These are phyloP conservation scores for Engystomops pustulosus DNA, from an alignment of 2,113 vertebrate genomes.

Conservation along the genomic window DNA sequence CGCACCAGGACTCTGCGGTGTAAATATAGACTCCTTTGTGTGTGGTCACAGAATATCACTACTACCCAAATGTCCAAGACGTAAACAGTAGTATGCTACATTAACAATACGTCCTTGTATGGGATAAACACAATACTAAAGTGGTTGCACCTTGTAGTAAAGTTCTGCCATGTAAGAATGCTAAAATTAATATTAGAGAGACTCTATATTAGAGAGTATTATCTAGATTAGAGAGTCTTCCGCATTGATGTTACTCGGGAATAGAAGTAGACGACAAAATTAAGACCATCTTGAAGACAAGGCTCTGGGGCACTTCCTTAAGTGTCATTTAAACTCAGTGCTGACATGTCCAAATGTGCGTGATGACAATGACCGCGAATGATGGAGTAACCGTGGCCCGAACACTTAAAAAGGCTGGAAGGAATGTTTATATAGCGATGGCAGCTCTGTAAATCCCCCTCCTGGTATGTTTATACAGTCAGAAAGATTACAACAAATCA, in stretches of 20 bases:
- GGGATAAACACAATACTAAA: neutral
- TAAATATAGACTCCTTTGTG: slow-evolving; percentile 32
- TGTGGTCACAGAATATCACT: slow-evolving; percentile 21
- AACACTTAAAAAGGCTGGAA: neutral
- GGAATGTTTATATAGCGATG: slow-evolving; percentile 33
- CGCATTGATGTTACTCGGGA: neutral
- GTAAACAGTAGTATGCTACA: slow-evolving; percentile 29
- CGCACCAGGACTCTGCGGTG: slow-evolving; percentile 18
- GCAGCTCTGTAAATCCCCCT: slow-evolving; percentile 27
- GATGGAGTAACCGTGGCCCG: slow-evolving; percentile 11
- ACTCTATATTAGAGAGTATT: no score
- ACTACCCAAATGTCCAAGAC: slow-evolving; percentile 14
- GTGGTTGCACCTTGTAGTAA: neutral
- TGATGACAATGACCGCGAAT: slow-evolving; percentile 31
- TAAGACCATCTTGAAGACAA: neutral
- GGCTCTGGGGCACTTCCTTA: slow-evolving; percentile 12
- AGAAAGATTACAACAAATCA: slow-evolving; percentile 16
- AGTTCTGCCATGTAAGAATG: neutral
- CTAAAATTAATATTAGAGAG: neutral
- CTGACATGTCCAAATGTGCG: slow-evolving; percentile 35
- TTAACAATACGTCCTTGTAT: slow-evolving; percentile 16
- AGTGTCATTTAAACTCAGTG: slow-evolving; percentile 48
- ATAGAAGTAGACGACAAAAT: neutral
- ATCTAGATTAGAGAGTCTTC: neutral
- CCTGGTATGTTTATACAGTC: slow-evolving; percentile 10